Evolutionary conservation across 2,797 vertebrate genomes (phyloP), one percentile per base, ranked within the genome.

Genomic region (Typhlichthys eigenmanni): DNA sequence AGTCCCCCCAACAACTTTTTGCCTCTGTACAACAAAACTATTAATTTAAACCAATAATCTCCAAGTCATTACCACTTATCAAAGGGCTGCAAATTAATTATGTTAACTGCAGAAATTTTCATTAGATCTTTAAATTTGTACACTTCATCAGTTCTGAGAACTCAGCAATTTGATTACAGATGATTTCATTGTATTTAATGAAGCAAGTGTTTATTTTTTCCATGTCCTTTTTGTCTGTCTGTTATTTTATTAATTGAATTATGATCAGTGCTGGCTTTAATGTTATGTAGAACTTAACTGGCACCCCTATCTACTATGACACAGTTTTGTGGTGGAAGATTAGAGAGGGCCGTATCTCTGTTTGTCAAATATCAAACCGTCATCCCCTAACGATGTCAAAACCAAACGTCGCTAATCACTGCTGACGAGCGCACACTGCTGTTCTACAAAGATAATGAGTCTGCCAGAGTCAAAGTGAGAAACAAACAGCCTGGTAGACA

Each of bases 11-110:
- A 78, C 75, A 82, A 76, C 71, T 83, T 80, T 74, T 62, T 55
- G 68, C 64, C 34, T 61, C 64, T 74, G 75, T 80, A 82, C 86
- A 82, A 86, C 85, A 88, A 85, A 87, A 81, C 87, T 81, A 85
- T 89, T 91, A 64, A 90, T 92, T 91, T 87, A 86, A 90, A 85
- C 84, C 83, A 91, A 89, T 91, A 86, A 90, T 91, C 85, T 89
- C 82, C 64, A 85, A 91, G 90, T 91, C 86, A 87, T 90, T 90
- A 86, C 81, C 85, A 85, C 87, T 84, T 89, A 92, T 92, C 87
- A 90, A 91, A 87, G 79, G 76, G 77, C 76, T 66, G 76, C 78
- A 86, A 91, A 93, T 92, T 89, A 92, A 92, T 92, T 89, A 89
- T 78, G 79, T 85, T 87, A 89, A 92, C 89, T 71, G 77, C 76